Base-by-base conservation (phyloP, 2,797 vertebrate species). In the Rhynchonycteris naso region DNA sequence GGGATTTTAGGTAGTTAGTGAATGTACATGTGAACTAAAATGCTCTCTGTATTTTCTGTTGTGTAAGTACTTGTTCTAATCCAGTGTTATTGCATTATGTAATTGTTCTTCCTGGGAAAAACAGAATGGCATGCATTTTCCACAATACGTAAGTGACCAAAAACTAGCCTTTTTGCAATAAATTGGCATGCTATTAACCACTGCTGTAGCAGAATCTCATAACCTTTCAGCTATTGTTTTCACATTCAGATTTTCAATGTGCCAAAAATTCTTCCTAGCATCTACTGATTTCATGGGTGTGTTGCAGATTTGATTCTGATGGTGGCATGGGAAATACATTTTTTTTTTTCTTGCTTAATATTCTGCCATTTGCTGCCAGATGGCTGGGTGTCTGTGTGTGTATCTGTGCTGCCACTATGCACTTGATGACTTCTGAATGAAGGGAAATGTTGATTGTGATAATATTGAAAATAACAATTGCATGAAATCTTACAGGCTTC, bases 121-220 rank as follows among this genome's bases (percentile, higher is more conserved):
- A 98, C 99, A 99, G 99, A 99, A 99, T 98, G 98, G 98, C 99
- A 99, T 99, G 99, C 98, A 99, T 99, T 99, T 99, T 98, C 99
- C 98, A 99, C 99, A 98, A 99, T 99, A 99, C 98, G 98, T 99
- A 99, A 99, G 99, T 99, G 98, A 98, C 98, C 97, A 95, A 98
- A 98, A 98, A 86, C 97, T 97, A 97, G 98, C 98, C 97, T 97
- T 98, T 98, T 98, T 98, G 98, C 98, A 98, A 98, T 98, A 98
- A 95, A 98, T 97, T 98, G 98, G 99, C 98, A 99, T 99, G 98
- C 98, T 98, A 98, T 99, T 99, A 99, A 99, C 98, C 98, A 98
- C 98, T 98, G 98, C 98, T 98, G 22, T 97, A 97, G 98, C 98
- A 98, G 98, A 98, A 98, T 97, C 98, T 98, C 98, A 98, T 98